Percentiles rank a stretch among this genome's conserved stretches.
Conservation (phyloP, 2,113 vertebrate species). For the Bos taurus region DNA sequence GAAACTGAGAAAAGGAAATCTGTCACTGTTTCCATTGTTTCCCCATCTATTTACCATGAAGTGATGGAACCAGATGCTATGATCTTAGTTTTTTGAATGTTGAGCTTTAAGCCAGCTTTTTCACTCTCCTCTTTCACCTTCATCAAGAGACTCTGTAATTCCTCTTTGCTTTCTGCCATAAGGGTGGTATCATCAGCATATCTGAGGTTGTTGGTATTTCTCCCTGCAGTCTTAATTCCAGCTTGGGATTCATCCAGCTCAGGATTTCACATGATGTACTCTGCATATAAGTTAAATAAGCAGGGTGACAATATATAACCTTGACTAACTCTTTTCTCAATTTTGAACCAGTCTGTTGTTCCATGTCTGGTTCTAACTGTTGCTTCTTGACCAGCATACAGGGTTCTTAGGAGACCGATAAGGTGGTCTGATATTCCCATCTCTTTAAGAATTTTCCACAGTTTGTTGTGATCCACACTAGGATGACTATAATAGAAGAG, state of each 20-base stretch:
- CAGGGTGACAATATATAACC: neutral
- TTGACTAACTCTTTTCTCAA: neutral
- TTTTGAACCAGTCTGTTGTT: neutral
- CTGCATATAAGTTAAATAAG: neutral
- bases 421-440: neutral
- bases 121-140: neutral
- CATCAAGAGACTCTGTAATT: neutral
- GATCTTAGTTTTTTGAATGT: neutral
- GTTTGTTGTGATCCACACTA: neutral
- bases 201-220: neutral
- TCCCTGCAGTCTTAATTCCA: neutral
- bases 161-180: neutral
- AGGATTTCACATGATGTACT: neutral
- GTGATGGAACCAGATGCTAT: neutral
- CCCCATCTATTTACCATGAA: neutral
- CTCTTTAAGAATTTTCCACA: neutral
- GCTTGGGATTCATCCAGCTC: neutral
- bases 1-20: neutral
- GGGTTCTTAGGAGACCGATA: neutral
- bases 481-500: neutral
- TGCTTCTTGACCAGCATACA: neutral
- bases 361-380: neutral
- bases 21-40: neutral
- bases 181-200: neutral
- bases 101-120: neutral